phyloP scores from a whole-genome alignment of 2,113 vertebrate species.

The Pavo muticus region DNA sequence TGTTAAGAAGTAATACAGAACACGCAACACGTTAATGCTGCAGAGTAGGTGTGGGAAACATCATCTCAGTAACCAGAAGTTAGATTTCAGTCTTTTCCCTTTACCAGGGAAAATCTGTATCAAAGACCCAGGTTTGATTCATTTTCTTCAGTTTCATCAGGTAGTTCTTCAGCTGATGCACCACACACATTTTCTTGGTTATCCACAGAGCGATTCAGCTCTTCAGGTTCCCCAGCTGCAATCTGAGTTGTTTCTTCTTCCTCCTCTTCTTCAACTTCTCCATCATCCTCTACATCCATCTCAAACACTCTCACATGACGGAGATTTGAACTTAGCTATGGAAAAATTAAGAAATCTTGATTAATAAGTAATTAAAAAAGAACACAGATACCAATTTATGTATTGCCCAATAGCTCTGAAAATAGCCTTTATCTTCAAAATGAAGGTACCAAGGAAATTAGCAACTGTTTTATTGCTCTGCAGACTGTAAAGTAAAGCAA shows the following conservation, averaged over 20 bases:
- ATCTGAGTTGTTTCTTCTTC: conserved; percentile 76
- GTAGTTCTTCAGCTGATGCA: conserved; percentile 26
- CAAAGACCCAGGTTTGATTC: conserved; percentile 68
- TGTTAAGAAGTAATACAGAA: neutral
- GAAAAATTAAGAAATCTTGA: neutral
- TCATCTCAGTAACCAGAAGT: neutral
- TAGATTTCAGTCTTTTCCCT: neutral
- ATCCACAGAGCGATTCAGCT: conserved; percentile 53
- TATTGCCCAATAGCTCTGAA: neutral
- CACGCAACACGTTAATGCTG: neutral
- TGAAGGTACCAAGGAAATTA: neutral
- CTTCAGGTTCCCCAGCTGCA: conserved; percentile 68
- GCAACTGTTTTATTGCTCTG: neutral
- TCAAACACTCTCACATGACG: conserved; percentile 95
- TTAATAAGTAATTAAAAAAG: neutral
- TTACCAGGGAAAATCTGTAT: neutral
- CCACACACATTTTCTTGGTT: neutral
- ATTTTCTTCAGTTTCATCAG: conserved; percentile 64
- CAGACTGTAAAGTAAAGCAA: neutral
- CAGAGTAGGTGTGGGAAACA: conserved; percentile 22
- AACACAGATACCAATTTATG: neutral
- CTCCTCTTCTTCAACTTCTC: conserved; percentile 85
- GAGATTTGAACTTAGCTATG: conserved; percentile 92
- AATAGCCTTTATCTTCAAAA: conserved; percentile 6
- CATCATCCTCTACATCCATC: conserved; percentile 98